phyloP scores from a whole-genome alignment of 2,888 invertebrate genomes.

The Ametastegia equiseti region DNA sequence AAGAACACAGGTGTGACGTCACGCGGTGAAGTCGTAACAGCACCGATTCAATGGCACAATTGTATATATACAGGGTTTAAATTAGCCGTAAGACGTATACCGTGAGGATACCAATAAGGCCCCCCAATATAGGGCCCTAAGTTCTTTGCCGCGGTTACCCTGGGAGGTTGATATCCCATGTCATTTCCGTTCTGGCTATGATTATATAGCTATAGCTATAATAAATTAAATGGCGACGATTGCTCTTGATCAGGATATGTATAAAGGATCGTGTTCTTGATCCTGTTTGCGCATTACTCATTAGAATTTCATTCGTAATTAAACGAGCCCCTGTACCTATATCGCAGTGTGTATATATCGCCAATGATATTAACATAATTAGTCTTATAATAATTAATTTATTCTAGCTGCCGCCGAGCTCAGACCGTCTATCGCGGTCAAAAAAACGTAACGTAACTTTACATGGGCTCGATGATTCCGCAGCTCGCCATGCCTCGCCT shows the following conservation, averaged over 20 bases:
- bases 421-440: not conserved
- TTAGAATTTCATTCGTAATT: slow-evolving; percentile 43
- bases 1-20: slow-evolving; percentile 39
- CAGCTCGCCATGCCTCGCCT: not conserved
- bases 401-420: slow-evolving; percentile 18
- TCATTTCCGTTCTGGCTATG: slow-evolving; percentile 21
- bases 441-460: slow-evolving; percentile 15
- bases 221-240: no score
- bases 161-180: slow-evolving; percentile 24
- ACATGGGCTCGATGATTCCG: slow-evolving; percentile 11
- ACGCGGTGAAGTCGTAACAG: slow-evolving; percentile 22
- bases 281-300: slow-evolving; percentile 23
- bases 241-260: not conserved
- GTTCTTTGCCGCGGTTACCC: not conserved
- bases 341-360: no score
- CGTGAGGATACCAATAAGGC: not conserved
- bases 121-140: not conserved
- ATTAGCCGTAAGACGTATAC: slow-evolving; percentile 9
- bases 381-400: slow-evolving; percentile 43
- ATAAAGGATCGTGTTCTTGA: slow-evolving; percentile 26
- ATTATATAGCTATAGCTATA: not conserved
- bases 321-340: not conserved
- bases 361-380: slow-evolving; percentile 45
- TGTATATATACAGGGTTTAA: slow-evolving; percentile 25
- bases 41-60: slow-evolving; percentile 26